phyloP scores from a whole-genome alignment of 2,888 invertebrate species.

The Yponomeuta evonymella region DNA sequence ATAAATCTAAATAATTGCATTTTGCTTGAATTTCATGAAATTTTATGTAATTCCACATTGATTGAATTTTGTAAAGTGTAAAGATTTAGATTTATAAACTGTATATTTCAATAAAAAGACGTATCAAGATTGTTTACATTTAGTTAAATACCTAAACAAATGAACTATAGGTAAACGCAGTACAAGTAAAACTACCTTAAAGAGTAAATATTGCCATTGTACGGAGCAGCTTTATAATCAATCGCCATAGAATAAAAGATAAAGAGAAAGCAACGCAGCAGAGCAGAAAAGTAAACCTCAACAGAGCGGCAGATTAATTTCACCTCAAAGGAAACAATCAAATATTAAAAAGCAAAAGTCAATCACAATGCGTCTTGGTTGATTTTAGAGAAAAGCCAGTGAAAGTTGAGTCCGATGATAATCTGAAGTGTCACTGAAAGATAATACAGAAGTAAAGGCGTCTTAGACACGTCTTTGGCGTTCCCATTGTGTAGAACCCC shows the following conservation, averaged over 20 bases:
- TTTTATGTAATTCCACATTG: too few species aligned
- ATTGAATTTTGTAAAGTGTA: too few species aligned
- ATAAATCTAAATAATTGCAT: too few species aligned
- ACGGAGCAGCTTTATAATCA: conserved; percentile 21
- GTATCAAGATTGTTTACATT: too few species aligned
- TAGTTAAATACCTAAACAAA: too few species aligned
- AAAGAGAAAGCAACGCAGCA: conserved; percentile 38
- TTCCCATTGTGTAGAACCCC: conserved; percentile 33
- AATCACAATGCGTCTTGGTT: conserved; percentile 40
- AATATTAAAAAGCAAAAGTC: conserved; percentile 44
- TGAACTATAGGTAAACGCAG: too few species aligned
- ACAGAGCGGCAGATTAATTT: conserved; percentile 32
- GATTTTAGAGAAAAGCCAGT: conserved; percentile 49
- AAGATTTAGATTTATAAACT: too few species aligned
- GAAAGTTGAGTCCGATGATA: conserved; percentile 44
- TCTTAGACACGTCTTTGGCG: conserved; percentile 24
- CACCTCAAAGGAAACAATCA: conserved; percentile 35
- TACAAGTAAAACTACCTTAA: too few species aligned
- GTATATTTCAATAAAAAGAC: too few species aligned
- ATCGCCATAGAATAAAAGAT: conserved; percentile 22
- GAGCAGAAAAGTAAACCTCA: conserved; percentile 27
- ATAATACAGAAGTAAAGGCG: conserved; percentile 28
- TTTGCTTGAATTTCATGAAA: too few species aligned
- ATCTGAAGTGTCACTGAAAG: conserved; percentile 23
- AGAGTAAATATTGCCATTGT: conserved; percentile 11